Evolutionary conservation across 2,888 invertebrate genomes (phyloP), one percentile per base, ranked within the genome.

Genomic region (Morpho achilles): DNA sequence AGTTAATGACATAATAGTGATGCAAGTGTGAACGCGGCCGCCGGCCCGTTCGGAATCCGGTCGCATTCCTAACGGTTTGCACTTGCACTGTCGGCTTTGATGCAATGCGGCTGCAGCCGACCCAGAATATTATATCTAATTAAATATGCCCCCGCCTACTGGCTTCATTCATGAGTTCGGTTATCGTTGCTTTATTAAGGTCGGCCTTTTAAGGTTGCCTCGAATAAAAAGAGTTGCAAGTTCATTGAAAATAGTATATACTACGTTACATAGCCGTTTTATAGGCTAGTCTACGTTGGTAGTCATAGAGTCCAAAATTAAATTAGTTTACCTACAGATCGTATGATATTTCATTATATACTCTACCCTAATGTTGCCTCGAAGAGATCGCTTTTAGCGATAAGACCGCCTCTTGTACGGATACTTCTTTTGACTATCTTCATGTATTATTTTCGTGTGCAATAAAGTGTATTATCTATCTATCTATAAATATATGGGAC

Each of bases 11-110:
- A 83, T 85, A 85, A 86, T 77, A 74, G 71, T 73, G 62, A 74
- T 79, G 77, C 73, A 75, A 82, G 80, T 82, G 72, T 76, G 76
- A 82, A 77, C 74, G 78, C 75, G 71, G 75, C 71, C 71, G 76
- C 72, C 71, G 71, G 70, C 73, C 71, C 73, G 73, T 71, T 74
- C 64, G 83, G 81, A 86, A 84, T 86, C 85, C 81, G 82, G 84
- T 81, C 80, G 73, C 84, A 84, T 85, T 82, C 83, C 83, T 84
- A 85, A 81, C 84, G 79, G 82, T 73, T 73, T 72, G 76, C 80
- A 80, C 77, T 80, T 78, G 82, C 80, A 77, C 80, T 79, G 77
- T 74, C 76, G 76, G 72, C 69, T 75, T 77, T 74, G 72, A 77
- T 77, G 74, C 75, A 76, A 69, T 72, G 69, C 69, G 73, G 72